These are phyloP conservation scores for Diuraphis noxia DNA, from an alignment of 1,140 invertebrate genomes.

Conservation along the genomic window DNA sequence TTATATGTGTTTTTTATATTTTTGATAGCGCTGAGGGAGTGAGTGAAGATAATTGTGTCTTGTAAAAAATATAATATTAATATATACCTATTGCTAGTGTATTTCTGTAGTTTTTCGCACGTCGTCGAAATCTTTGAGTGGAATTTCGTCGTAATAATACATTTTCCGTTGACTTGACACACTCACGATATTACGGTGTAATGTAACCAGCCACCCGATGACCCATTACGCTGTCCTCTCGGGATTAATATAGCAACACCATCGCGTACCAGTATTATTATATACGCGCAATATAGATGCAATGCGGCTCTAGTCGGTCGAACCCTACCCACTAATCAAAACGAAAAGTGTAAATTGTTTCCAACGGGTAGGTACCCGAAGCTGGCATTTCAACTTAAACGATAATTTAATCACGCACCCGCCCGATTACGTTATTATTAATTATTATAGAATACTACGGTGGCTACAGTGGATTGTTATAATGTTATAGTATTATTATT, in stretches of 20 bases:
- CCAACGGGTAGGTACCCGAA: background rate
- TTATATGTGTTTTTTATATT: too few relatives aligned
- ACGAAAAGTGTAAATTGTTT: conserved; percentile 11
- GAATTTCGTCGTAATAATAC: background rate
- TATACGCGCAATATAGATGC: background rate
- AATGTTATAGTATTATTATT: background rate
- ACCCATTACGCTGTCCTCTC: background rate
- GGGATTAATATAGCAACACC: background rate
- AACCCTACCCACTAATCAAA: background rate
- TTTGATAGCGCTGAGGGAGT: too few relatives aligned
- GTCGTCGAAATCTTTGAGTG: background rate
- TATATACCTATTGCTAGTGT: background rate
- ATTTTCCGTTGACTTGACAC: background rate
- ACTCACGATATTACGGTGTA: background rate
- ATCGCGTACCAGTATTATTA: background rate
- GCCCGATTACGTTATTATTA: background rate
- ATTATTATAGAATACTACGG: background rate
- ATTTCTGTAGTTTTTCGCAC: background rate
- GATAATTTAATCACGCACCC: background rate
- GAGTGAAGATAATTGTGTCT: too few relatives aligned
- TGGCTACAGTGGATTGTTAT: background rate
- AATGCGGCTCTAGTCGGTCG: background rate
- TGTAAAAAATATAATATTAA: too few relatives aligned
- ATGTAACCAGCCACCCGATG: background rate
- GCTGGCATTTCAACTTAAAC: background rate